Base-by-base conservation (phyloP, 2,888 invertebrate genomes). In the Lithophane socia region DNA sequence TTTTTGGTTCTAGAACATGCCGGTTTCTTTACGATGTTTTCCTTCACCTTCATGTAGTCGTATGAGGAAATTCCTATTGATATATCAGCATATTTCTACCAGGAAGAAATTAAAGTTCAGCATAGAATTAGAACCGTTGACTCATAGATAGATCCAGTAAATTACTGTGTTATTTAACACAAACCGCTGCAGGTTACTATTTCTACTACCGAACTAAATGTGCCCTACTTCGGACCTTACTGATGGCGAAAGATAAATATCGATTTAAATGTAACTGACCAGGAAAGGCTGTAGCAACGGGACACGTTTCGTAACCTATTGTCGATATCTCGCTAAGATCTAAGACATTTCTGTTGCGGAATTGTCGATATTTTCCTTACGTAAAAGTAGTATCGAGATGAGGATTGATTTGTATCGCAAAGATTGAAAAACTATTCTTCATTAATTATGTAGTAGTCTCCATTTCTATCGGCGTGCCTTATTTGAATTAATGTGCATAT, bases 291-390 rank as follows among this genome's bases (percentile, higher is more conserved):
- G 60, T 66, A 80, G 90, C 5, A 88, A 85, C 86, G 86, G 91
- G 88, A 89, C 82, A 78, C 73, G 88, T 93, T 92, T 92, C 91
- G 87, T 87, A 92, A 92, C 77, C 78, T 76, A 85, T 87, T 87
- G 86, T 87, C 87, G 87, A 87, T 87, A 86, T 86, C 84, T 75
- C 71, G 73, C 71, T 44, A 69, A 77, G 78, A 90, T 90, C 88
- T 81, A 70, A 86, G 75, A 82, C 86, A 87, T 78, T 80, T 72
- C 71, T 79, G 49, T 86, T 86, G 82, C 87, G 76, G 80, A 87
- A 88, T 86, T 80, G 77, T 82, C 78, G 84, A 86, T 86, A 88
- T 84, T 87, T 83, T 82, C 68, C 73, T 87, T 89, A 86, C 87
- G 85, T 89, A 89, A 89, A 75, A 71, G 67, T 77, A 64, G 73